Base-by-base conservation (phyloP, 2,888 invertebrate species). In the Drosophila kokeensis region DNA sequence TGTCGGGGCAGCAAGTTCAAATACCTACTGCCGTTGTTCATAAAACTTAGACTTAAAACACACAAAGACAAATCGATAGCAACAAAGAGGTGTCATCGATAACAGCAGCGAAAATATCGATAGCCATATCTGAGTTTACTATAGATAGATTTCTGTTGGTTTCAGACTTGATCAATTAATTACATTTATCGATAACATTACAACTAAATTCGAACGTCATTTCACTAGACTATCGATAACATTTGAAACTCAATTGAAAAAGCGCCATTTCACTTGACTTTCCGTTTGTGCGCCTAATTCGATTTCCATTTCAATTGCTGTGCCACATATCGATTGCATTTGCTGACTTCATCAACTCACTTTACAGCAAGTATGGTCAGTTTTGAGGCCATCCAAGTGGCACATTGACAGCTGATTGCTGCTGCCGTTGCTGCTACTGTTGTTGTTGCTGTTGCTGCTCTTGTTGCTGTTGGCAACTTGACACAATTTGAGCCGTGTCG, bases 321-420 rank as follows among this genome's bases (percentile, higher is more conserved):
- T 67, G 38, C 29, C 70, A 74, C 70, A 57, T 58, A 66, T 71
- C 81, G 75, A 78, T 66, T 76, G 64, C 79, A 73, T 71, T 78
- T 75, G 58, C 73, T 73, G 80, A 84, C 82, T 82, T 67, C 70
- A 82, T 83, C 82, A 82, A 79, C 71, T 72, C 73, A 54, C 48
- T 63, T 70, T 40, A 49, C 58, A 42, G 50, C 72, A 60, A 75
- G 74, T 81, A 76, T 79, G 83, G 83, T 86, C 86, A 83, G 86
- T 79, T 83, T 83, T 83, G 79, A 86, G 83, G 83, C 86, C 79
- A 85, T 63, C 63, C 75, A 75, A 73, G 71, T 82, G 83, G 65
- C 83, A 85, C 68, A 81, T 73, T 80, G 83, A 85, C 85, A 83
- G 57, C 73, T 76, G 85, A 83, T 83, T 81, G 76, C 73, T 62